Base-by-base conservation (phyloP, 2,888 invertebrate species). In the Cheiracanthium punctorium region DNA sequence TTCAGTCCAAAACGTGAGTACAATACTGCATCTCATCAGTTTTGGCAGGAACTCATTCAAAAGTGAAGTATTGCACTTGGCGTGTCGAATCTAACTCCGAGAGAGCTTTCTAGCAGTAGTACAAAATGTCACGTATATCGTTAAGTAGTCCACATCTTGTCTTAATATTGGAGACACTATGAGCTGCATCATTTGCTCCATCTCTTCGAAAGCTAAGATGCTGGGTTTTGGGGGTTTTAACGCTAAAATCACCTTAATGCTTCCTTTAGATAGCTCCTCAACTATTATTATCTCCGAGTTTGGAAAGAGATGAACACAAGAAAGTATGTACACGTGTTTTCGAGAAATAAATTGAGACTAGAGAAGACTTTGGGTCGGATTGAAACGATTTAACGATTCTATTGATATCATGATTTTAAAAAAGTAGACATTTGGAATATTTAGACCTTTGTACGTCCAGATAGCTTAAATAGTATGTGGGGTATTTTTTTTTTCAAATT, bases 81-180 rank as follows among this genome's bases (percentile, higher is more conserved):
- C 75, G 70, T 48, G 33, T 48, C 8, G n/a, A 32, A 32, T 65
- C 32, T 80, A 24, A 72, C 37, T 72, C 24, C 14, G 52, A 64
- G 67, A 67, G 80, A 80, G 48, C 33, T 69, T 77, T 52, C 43
- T 20, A 8, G 12, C 33, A 20, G 24, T 41, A 33, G 17, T 41
- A 37, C 64, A 72, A 67, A 80, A 80, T 80, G 73, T 72, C 80
- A 80, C 80, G 80, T 80, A 73, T 73, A 48, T 28, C 67, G 14
- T 72, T 80, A 73, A 72, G 73, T 65, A 67, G 43, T 43, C 41
- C 65, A 17, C 65, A 64, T 71, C 71, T 72, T 80, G 37, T 29
- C 64, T 58, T 80, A 70, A 79, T 33, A 70, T 67, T 32, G 41
- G 32, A 33, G 48, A 48, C 24, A 28, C 48, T 67, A 24, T 65